Conservation (phyloP, 2,113 vertebrate genomes). For the Ahaetulla prasina region DNA sequence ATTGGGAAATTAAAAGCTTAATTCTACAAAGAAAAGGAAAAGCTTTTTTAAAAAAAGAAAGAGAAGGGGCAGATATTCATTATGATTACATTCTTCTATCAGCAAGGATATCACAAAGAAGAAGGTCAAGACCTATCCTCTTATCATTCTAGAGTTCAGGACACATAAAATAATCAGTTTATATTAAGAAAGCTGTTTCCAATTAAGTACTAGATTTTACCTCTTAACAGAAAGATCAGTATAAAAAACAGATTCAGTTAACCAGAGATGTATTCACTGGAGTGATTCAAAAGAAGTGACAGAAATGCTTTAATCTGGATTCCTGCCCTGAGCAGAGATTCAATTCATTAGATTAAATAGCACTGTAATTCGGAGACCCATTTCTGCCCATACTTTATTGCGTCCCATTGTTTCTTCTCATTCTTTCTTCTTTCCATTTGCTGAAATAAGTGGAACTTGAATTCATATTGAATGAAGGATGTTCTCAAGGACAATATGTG, state of each 20-base stretch:
- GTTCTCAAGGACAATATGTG: not conserved
- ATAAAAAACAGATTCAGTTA: not conserved
- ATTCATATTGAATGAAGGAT: not conserved
- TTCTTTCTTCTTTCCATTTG: not conserved
- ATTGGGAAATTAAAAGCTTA: not conserved
- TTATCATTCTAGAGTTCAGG: not conserved
- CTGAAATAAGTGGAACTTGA: not conserved
- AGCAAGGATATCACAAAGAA: not conserved
- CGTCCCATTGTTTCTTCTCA: not conserved
- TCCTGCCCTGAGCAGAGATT: not conserved
- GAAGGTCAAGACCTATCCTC: not conserved
- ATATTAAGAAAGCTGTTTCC: not conserved
- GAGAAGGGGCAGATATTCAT: not conserved
- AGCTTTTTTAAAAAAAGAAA: not conserved
- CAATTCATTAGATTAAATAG: not conserved
- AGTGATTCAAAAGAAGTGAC: not conserved
- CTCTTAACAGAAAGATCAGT: not conserved
- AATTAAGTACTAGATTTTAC: not conserved
- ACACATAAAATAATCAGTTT: not conserved
- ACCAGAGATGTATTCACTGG: not conserved
- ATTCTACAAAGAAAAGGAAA: not conserved
- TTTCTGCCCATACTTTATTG: not conserved
- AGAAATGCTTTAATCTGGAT: not conserved
- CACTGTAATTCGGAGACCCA: not conserved
- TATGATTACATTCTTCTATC: not conserved